phyloP scores from a whole-genome alignment of 2,888 invertebrate species.

The Dysmachus trigonus region DNA sequence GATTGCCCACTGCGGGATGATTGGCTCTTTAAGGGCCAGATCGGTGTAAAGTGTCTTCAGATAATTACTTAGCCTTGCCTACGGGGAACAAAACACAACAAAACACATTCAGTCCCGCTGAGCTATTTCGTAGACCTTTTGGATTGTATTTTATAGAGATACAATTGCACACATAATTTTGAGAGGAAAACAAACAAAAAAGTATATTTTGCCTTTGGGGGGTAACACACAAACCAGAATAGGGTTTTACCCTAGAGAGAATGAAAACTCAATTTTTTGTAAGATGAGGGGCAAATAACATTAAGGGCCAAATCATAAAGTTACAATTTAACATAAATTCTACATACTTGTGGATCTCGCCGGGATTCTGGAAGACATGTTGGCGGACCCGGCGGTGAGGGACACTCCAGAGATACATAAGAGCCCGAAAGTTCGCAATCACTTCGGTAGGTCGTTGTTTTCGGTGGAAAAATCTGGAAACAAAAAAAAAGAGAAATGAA shows the following conservation, averaged over 20 bases:
- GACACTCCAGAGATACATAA: slow-evolving; percentile 58
- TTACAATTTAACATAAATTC: slow-evolving; percentile 30
- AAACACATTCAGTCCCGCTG: not conserved
- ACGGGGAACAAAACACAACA: slow-evolving; percentile 17
- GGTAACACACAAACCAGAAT: not conserved
- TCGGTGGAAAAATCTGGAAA: slow-evolving; percentile 56
- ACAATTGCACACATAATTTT: not conserved
- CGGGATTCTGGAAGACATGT: slow-evolving; percentile 56
- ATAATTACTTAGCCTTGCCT: slow-evolving; percentile 62
- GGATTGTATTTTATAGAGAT: not conserved
- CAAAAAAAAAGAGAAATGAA: too few relatives aligned
- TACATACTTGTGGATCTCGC: slow-evolving; percentile 57
- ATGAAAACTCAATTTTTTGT: not conserved
- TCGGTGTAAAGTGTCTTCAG: slow-evolving; percentile 66
- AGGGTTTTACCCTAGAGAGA: not conserved
- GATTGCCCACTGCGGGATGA: slow-evolving; percentile 66
- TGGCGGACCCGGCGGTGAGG: slow-evolving; percentile 58
- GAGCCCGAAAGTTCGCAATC: slow-evolving; percentile 58
- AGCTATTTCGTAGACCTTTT: not conserved
- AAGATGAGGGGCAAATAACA: not conserved
- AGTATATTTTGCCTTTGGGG: not conserved
- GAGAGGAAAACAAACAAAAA: not conserved
- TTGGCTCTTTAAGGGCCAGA: slow-evolving; percentile 65
- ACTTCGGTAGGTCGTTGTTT: slow-evolving; percentile 54
- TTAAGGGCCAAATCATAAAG: slow-evolving; percentile 10